Conservation (phyloP, 2,888 invertebrate genomes). For the Boloria euphrosyne region DNA sequence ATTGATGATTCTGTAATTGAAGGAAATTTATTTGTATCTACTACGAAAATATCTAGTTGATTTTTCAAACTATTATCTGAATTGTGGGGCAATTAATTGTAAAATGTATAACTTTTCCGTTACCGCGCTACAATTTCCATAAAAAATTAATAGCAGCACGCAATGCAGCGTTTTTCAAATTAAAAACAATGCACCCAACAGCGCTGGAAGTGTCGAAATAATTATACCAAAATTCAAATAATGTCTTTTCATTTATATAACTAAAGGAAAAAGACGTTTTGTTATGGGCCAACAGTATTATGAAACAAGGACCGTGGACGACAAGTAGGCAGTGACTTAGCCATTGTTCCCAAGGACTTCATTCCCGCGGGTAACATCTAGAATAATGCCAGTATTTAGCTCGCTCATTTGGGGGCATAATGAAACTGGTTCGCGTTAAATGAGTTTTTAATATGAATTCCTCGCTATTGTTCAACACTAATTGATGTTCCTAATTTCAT, state of each 20-base stretch:
- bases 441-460: constrained; percentile 36
- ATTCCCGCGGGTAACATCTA: constrained; percentile 29
- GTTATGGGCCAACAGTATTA: constrained; percentile 12
- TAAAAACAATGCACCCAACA: background rate
- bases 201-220: constrained; percentile 6
- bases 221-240: background rate
- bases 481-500: constrained; percentile 27
- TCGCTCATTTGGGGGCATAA: constrained; percentile 34
- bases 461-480: constrained; percentile 28
- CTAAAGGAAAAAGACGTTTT: constrained; percentile 14
- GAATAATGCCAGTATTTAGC: constrained; percentile 34
- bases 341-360: constrained; percentile 33
- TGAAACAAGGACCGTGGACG: constrained; percentile 8
- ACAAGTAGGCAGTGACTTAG: constrained; percentile 30
- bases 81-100: background rate
- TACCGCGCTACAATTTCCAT: background rate
- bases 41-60: no score
- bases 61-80: no score
- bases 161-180: constrained; percentile 13
- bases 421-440: constrained; percentile 32
- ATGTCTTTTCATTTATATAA: background rate
- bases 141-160: background rate
- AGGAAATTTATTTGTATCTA: no score
- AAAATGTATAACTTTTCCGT: background rate
- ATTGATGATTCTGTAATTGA: no score